Base-by-base conservation (phyloP, 2,113 vertebrate genomes). In the Toxotes jaculatrix region DNA sequence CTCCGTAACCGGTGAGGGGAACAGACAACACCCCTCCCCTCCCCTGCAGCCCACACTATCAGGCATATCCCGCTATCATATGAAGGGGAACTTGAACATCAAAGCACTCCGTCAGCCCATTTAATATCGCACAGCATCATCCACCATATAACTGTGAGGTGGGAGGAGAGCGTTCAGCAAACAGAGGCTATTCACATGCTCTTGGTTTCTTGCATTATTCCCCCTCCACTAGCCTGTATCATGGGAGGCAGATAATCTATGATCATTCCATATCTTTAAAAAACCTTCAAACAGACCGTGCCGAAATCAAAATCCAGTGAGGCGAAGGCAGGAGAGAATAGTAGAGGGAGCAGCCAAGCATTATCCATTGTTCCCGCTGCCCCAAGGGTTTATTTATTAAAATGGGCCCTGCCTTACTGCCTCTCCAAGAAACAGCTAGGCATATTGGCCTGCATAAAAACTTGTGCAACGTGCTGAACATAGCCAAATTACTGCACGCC, bases 41-140 rank as follows among this genome's bases (percentile, higher is more conserved):
- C 59, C 64, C 56, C 83, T 42, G 55, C 76, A 80, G 59, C 80
- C 80, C 67, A 72, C 68, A 79, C 76, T 43, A 84, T 86, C 77
- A 88, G 73, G 40, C 74, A 82, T 69, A 86, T 71, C 71, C 87
- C 74, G 17, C 70, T 27, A 89, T 86, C 77, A 80, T 71, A 87
- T 65, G 75, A 76, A 77, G 74, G 57, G 62, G 85, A 75, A 83
- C 75, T 74, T 19, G 42, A 77, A 84, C 76, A 86, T 93, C 91
- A 91, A 88, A 89, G 88, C 49, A 1, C 88, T 88, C 87, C 70
- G 42, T 81, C 86, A 73, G 77, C 67, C 77, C 68, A 57, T 91
- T 91, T 87, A 65, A 86, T 89, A 91, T 86, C 89, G 82, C 88
- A 63, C 36, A 78, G 83, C 79, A 85, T 89, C 84, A 87, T 87